These are phyloP conservation scores for Saimiri boliviensis DNA, from an alignment of 2,113 vertebrate species.

Conservation along the genomic window DNA sequence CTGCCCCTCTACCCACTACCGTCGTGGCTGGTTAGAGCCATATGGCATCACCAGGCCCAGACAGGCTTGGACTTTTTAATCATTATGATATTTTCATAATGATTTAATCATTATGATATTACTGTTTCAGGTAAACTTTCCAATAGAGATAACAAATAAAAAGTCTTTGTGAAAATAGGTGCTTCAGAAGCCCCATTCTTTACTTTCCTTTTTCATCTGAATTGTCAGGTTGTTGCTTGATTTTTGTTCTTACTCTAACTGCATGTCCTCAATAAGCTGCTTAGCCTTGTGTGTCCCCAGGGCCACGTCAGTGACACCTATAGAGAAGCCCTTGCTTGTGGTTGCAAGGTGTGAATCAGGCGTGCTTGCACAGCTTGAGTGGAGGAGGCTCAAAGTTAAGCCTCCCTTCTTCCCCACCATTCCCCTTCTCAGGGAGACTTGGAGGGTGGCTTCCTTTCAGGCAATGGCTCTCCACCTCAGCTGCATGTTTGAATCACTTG, in stretches of 20 bases:
- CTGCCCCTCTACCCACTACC: not conserved
- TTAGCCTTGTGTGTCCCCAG: not conserved
- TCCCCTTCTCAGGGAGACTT: not conserved
- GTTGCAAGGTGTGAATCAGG: rapidly evolving
- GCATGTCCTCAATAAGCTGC: not conserved
- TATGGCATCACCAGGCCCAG: not conserved
- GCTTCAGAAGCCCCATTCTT: not conserved
- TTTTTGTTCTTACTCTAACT: not conserved
- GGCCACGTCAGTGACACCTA: not conserved
- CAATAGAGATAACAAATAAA: not conserved
- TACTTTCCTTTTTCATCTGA: not conserved
- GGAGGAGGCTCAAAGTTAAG: rapidly evolving
- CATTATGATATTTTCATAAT: not conserved
- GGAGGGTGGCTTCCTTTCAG: not conserved
- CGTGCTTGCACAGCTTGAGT: rapidly evolving
- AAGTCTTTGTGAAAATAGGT: not conserved
- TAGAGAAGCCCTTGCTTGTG: not conserved
- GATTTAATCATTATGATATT: not conserved
- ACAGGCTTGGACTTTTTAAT: not conserved
- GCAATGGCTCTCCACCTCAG: not conserved
- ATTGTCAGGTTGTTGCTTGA: too few relatives aligned
- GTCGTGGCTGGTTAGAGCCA: not conserved
- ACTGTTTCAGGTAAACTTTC: not conserved
- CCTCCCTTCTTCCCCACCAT: not conserved
- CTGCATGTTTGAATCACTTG: not conserved